Conservation (phyloP, 1,140 invertebrate genomes). For the Drosophila equinoxialis region DNA sequence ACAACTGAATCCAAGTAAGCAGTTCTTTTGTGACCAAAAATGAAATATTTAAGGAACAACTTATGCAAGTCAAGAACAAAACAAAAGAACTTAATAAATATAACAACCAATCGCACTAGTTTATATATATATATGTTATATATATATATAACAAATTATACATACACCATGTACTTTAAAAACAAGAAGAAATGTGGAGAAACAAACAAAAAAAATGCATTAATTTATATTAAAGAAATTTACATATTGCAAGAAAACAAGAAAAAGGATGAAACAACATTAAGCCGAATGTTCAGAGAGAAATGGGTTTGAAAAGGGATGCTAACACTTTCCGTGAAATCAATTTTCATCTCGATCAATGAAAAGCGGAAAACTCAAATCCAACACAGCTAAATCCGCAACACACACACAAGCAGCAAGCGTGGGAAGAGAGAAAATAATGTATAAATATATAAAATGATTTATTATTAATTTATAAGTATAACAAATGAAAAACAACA, state of each 20-base stretch:
- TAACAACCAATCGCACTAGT: conserved; percentile 52
- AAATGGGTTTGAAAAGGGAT: neutral
- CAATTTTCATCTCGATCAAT: neutral
- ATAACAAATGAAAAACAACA: conserved; percentile 39
- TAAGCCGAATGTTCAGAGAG: conserved; percentile 12
- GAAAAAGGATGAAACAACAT: conserved; percentile 31
- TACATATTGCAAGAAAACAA: conserved; percentile 56
- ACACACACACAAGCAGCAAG: conserved; percentile 30
- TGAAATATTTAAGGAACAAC: neutral
- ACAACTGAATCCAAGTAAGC: neutral
- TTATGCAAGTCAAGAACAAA: conserved; percentile 28
- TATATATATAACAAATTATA: conserved; percentile 68
- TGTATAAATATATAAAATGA: conserved; percentile 70
- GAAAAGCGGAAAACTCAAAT: conserved; percentile 26
- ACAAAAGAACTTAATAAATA: conserved; percentile 2
- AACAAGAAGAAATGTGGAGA: conserved; percentile 54
- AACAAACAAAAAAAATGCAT: conserved; percentile 41
- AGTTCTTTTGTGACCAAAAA: conserved; percentile 4
- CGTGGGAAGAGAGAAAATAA: conserved; percentile 58
- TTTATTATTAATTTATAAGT: conserved; percentile 77
- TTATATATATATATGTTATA: conserved; percentile 56
- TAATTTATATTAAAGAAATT: conserved; percentile 56
- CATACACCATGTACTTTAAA: conserved; percentile 70
- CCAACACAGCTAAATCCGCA: neutral
- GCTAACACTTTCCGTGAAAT: neutral